Evolutionary conservation across 1,140 invertebrate genomes (phyloP), one percentile per base, ranked within the genome.

Genomic region (Drosophila busckii): DNA sequence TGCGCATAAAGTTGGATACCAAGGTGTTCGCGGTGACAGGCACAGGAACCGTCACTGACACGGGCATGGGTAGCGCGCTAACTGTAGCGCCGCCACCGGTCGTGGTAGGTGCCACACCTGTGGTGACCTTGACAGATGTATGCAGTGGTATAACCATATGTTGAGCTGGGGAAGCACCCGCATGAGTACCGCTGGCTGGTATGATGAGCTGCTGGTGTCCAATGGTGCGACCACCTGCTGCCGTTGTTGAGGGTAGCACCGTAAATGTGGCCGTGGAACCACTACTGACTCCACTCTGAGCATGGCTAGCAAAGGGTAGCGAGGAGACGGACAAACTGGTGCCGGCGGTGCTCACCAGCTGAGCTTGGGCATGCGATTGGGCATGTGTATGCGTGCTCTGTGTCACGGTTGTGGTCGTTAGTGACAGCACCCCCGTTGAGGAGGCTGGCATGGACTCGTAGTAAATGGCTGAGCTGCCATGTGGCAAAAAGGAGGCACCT

Each of bases 141-240:
- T 85, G 85, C 55, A 87, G 15, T 2, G 85, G 85, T 45, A 87
- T 85, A 4, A 87, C 76, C 73, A 87, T 87, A 8, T 87, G 85
- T 29, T 87, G 85, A 2, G 83, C 49, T 2, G 54, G 34, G 0
- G 52, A 64, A 23, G 65, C 64, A 2, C 53, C 44, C 0, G 35
- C 34, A 31, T 56, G 52, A 1, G 31, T 32, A 9, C 48, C 53
- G 5, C 41, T 46, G 2, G 60, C 53, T 15, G 82, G 83, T 19
- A 84, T 85, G 6, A 85, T 70, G 15, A 67, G 23, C 49, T 73
- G 69, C 28, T 75, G 78, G 9, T 87, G 85, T 0, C 82, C 82
- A 19, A 87, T 84, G 2, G 71, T 67, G 1, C 86, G 71, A 0
- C 65, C 68, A 1, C 48, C 54, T 2, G 65, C 56, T 8, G 58